These are phyloP conservation scores for Sylvia borin DNA, from an alignment of 2,797 vertebrate species.

Conservation along the genomic window DNA sequence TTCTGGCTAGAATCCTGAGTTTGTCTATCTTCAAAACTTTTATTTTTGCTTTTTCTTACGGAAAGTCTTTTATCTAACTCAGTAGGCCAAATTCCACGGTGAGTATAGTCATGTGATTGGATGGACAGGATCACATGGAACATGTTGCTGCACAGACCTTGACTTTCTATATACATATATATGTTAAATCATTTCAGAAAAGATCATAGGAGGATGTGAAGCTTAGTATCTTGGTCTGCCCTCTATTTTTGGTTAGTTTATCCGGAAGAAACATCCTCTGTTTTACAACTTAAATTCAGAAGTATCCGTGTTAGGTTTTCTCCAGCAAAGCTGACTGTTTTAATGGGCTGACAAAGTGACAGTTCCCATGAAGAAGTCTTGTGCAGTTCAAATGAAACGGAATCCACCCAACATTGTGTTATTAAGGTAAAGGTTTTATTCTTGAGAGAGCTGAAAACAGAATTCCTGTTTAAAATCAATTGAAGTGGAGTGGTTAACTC, in stretches of 20 bases:
- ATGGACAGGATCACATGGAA: background rate
- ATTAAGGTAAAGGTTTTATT: conserved; percentile 7
- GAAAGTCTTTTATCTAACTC: background rate
- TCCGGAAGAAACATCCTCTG: background rate
- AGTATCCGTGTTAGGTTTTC: background rate
- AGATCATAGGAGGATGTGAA: background rate
- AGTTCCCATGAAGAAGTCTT: background rate
- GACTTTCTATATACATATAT: background rate
- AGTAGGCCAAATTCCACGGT: background rate
- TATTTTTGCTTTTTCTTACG: background rate
- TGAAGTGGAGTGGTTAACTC: background rate
- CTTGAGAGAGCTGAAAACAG: background rate
- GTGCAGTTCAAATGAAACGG: background rate
- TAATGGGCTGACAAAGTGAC: background rate
- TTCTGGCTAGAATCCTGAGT: conserved; percentile 1
- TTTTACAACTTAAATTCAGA: background rate
- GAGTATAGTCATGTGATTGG: background rate
- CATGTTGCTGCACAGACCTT: background rate
- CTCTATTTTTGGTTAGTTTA: background rate
- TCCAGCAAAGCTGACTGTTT: background rate
- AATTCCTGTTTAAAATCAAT: background rate
- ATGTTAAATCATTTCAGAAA: background rate
- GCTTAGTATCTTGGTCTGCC: background rate
- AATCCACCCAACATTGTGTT: background rate
- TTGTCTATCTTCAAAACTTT: background rate